These are phyloP conservation scores for Falco punctatus DNA, from an alignment of 2,113 vertebrate genomes.

Conservation along the genomic window DNA sequence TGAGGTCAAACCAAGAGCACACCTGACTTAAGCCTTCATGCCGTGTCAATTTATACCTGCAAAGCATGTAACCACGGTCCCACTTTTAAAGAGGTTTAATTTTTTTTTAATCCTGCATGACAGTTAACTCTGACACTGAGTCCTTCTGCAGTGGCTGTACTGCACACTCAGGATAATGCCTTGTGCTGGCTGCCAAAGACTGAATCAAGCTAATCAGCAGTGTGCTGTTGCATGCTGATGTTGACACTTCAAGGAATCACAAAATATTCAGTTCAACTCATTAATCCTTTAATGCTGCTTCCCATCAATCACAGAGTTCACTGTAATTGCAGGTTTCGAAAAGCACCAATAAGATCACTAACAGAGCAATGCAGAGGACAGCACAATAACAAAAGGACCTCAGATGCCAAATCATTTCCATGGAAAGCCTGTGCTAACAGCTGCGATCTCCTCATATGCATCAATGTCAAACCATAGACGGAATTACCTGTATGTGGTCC, in stretches of 20 bases:
- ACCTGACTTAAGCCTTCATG: neutral
- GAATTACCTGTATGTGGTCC: neutral
- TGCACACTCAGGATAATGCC: neutral
- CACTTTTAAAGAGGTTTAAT: neutral
- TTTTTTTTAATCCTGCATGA: neutral
- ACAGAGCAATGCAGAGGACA: neutral
- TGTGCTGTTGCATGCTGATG: neutral
- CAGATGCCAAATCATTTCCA: neutral
- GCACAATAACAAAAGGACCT: neutral
- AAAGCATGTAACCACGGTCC: neutral
- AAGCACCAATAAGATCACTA: neutral
- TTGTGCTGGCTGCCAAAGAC: neutral
- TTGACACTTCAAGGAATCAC: conserved; percentile 15
- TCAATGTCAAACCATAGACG: neutral
- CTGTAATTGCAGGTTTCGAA: conserved; percentile 21
- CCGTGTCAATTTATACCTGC: neutral
- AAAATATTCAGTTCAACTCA: conserved; percentile 13
- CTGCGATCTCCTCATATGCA: neutral
- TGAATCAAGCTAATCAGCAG: neutral
- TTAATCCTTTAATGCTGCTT: conserved; percentile 40
- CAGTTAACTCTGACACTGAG: neutral
- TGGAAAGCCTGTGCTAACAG: neutral
- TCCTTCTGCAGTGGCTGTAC: neutral
- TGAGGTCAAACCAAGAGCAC: neutral
- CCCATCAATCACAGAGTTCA: neutral